Percentiles rank a stretch among this genome's conserved stretches.
Evolutionary conservation across 2,888 invertebrate genomes (phyloP).

Genomic region (Limnephilus auricula): DNA sequence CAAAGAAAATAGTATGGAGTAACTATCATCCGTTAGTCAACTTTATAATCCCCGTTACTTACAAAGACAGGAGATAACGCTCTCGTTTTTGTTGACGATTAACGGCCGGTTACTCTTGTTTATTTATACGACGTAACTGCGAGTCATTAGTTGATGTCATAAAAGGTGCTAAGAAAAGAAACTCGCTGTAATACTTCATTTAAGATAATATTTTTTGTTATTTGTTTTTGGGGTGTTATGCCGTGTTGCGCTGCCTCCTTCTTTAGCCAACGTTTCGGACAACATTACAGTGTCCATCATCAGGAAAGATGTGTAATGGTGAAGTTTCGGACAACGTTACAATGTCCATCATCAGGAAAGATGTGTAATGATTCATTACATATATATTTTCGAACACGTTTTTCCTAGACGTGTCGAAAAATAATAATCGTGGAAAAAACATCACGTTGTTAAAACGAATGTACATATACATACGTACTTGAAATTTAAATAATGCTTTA

Average conservation of each 20-base stretch:
- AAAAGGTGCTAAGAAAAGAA: not conserved
- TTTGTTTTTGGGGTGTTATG: not conserved
- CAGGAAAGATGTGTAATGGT: too few species aligned
- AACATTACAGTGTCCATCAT: too few species aligned
- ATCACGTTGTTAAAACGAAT: not conserved
- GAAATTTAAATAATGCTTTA: not conserved
- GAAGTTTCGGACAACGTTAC: too few species aligned
- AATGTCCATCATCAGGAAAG: too few species aligned
- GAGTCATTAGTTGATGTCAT: conserved; percentile 12
- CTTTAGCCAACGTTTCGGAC: too few species aligned
- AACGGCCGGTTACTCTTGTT: not conserved
- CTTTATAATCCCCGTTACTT: not conserved
- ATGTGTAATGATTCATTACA: too few species aligned
- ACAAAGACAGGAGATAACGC: not conserved
- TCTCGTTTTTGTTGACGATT: conserved; percentile 17
- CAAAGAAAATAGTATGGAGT: not conserved
- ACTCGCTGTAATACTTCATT: not conserved
- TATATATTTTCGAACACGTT: not conserved
- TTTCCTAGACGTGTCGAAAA: not conserved
- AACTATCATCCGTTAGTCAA: not conserved
- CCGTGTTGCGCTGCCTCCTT: too few species aligned
- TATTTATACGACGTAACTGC: not conserved
- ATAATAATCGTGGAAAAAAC: not conserved
- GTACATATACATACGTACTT: too few species aligned
- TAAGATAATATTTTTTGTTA: not conserved